These are phyloP conservation scores for Brachionus manjavacas DNA, from an alignment of 1,140 invertebrate species.

Conservation along the genomic window DNA sequence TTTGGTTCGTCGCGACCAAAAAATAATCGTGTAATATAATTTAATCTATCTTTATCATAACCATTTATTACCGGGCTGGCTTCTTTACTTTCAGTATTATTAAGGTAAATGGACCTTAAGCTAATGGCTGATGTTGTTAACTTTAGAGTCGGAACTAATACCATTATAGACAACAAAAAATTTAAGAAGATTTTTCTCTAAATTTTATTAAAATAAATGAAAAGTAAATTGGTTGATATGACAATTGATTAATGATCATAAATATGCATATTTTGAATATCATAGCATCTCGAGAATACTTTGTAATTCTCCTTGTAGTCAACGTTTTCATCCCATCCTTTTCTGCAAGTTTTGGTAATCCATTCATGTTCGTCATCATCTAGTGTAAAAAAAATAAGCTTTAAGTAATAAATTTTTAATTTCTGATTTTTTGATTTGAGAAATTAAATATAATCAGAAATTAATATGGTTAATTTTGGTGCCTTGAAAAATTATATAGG, in stretches of 20 bases:
- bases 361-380: slow-evolving; percentile 58
- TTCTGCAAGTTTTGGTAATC: slow-evolving; percentile 56
- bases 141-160: background rate
- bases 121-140: background rate
- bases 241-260: slow-evolving; percentile 26
- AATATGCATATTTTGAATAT: slow-evolving; percentile 37
- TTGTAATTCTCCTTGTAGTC: slow-evolving; percentile 47
- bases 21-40: background rate
- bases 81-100: background rate
- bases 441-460: background rate
- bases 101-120: background rate
- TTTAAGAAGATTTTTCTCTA: background rate
- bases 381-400: slow-evolving; percentile 44
- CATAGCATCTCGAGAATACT: slow-evolving; percentile 38
- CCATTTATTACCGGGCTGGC: background rate
- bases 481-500: background rate
- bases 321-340: slow-evolving; percentile 58
- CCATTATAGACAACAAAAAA: background rate
- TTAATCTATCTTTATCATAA: background rate
- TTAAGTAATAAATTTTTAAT: background rate
- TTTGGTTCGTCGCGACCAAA: background rate
- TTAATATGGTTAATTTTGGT: background rate
- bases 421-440: background rate
- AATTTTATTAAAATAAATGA: slow-evolving; percentile 29
- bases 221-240: slow-evolving; percentile 12